Evolutionary conservation across 1,140 invertebrate species (phyloP).

Genomic region (Stegodyphus mimosarum): DNA sequence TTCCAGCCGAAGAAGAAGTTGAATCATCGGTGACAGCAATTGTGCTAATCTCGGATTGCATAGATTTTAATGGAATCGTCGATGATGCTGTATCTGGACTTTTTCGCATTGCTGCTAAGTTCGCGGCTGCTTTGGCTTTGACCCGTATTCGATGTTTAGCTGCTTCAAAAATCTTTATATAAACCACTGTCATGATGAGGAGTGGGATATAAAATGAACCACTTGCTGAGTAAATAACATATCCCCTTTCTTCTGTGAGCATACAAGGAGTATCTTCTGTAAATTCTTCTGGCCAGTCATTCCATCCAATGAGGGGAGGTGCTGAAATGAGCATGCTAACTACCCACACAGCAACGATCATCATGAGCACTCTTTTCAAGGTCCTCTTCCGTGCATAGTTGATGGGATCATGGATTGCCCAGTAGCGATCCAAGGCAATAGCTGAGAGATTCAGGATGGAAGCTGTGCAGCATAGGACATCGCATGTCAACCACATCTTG

Average conservation of each 20-base stretch:
- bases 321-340: conserved; percentile 92
- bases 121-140: conserved; percentile 49
- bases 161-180: conserved; percentile 93
- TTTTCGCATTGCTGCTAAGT: conserved; percentile 42
- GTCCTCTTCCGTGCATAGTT: conserved; percentile 97
- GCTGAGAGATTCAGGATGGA: conserved; percentile 97
- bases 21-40: conserved; percentile 54
- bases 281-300: conserved; percentile 92
- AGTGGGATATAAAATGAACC: conserved; percentile 98
- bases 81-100: conserved; percentile 38
- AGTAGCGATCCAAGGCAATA: conserved; percentile 82
- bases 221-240: conserved; percentile 94
- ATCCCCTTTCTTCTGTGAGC: conserved; percentile 77
- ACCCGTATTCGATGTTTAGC: conserved; percentile 76
- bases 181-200: conserved; percentile 94
- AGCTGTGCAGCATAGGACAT: conserved; percentile 96
- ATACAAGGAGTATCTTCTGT: conserved; percentile 75
- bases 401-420: conserved; percentile 75
- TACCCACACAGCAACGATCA: conserved; percentile 93
- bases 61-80: conserved; percentile 49
- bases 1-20: conserved; percentile 26
- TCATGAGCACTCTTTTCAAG: conserved; percentile 85
- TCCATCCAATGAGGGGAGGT: conserved; percentile 97
- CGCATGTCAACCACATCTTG: conserved; percentile 96
- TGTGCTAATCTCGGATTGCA: conserved; percentile 55